phyloP scores from a whole-genome alignment of 1,140 invertebrate genomes.

The Penaeus indicus region DNA sequence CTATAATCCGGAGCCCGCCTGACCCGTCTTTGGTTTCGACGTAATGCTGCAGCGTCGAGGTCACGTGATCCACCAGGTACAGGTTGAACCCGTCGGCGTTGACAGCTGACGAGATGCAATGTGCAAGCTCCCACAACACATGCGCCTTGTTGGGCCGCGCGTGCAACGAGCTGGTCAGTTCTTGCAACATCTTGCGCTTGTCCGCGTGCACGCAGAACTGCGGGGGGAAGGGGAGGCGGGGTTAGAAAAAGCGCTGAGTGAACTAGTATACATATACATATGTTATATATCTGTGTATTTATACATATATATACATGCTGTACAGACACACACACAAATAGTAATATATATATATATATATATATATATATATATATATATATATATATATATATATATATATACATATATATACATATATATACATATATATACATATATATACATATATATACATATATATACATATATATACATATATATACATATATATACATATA shows the following conservation, averaged over 20 bases:
- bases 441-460: too few relatives aligned
- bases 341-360: too few relatives aligned
- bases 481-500: constrained; percentile 25
- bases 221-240: background rate
- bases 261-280: background rate
- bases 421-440: too few relatives aligned
- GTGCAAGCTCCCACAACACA: constrained; percentile 76
- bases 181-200: constrained; percentile 77
- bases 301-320: background rate
- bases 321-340: constrained; percentile 20
- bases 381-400: background rate
- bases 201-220: constrained; percentile 77
- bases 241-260: background rate
- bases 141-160: constrained; percentile 73
- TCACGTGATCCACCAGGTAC: constrained; percentile 71
- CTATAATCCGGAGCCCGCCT: constrained; percentile 16
- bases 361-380: background rate
- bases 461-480: too few relatives aligned
- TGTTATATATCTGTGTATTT: background rate
- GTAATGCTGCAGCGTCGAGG: constrained; percentile 69
- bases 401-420: too few relatives aligned
- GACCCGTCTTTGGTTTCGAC: constrained; percentile 68
- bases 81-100: constrained; percentile 75
- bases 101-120: constrained; percentile 76
- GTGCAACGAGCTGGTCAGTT: constrained; percentile 75